Base-by-base conservation (phyloP, 2,113 vertebrate species). In the Epinephelus fuscoguttatus region DNA sequence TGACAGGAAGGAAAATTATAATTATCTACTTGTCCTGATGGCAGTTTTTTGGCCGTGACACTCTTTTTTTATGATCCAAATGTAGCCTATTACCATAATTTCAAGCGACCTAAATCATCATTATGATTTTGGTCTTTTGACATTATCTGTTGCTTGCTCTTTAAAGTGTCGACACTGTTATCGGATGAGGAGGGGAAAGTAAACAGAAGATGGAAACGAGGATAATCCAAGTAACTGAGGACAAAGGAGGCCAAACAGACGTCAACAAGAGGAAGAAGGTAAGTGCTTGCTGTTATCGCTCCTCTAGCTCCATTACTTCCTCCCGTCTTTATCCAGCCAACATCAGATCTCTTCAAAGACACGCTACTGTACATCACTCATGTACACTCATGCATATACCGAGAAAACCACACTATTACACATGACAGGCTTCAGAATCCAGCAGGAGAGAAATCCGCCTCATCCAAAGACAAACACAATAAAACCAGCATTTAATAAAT, bases 371-470 rank as follows among this genome's bases (percentile, higher is more conserved):
- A 91, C 78, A 73, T 70, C 83, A 85, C 89, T 83, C 83, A 84
- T 72, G 77, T 81, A 89, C 80, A 88, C 62, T 76, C 79, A 84
- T 91, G 80, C 84, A 88, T 64, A 87, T 64, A 89, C 79, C 2
- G 10, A 45, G 70, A 63, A 84, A 75, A 87, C 49, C 75, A 77
- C 72, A 56, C 66, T 2, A 72, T 69, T 45, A 87, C 62, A 64
- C 75, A 71, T 4, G 63, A 60, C 71, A 73, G 70, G 37, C 57
- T 79, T 81, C 50, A 61, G 79, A 88, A 56, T 77, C 74, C 60
- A 80, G 78, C 72, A 60, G 67, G 59, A 79, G 47, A 69, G 25
- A 80, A 60, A 81, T 68, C 12, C 11, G 11, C 49, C 72, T 75
- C 67, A 79, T 78, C 57, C 70, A 80, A 72, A 83, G 57, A 89